Conservation (phyloP, 2,113 vertebrate genomes). For the Passer domesticus region DNA sequence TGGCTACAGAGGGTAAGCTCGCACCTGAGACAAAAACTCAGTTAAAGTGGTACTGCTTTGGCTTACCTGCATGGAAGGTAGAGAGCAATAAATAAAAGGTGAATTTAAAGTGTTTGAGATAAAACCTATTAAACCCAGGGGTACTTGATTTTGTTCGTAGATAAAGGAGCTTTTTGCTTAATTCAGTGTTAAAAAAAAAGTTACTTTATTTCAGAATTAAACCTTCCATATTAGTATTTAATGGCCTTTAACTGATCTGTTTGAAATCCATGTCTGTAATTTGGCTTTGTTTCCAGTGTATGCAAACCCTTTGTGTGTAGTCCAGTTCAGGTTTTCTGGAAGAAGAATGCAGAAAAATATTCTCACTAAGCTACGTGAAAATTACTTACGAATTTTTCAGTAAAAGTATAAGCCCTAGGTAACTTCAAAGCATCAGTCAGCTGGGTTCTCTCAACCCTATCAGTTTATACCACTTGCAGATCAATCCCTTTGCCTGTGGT, state of each 20-base stretch:
- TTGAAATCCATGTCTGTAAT: conserved; percentile 31
- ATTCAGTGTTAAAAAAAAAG: conserved; percentile 30
- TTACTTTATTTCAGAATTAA: conserved; percentile 37
- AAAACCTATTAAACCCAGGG: neutral
- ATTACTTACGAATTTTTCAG: neutral
- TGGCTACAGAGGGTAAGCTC: neutral
- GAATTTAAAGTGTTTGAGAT: conserved; percentile 16
- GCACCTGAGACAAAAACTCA: conserved; percentile 17
- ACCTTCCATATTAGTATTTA: neutral
- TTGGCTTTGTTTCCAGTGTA: conserved; percentile 9
- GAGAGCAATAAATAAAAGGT: neutral
- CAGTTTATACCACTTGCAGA: neutral
- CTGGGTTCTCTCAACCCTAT: rapidly evolving
- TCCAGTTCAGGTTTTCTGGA: neutral
- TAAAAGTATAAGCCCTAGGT: neutral
- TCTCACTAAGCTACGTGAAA: neutral
- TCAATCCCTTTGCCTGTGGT: neutral
- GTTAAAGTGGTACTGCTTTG: neutral
- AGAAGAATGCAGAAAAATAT: neutral
- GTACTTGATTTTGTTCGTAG: neutral
- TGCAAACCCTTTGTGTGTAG: neutral
- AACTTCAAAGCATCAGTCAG: neutral
- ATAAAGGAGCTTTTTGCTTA: conserved; percentile 20
- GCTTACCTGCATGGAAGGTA: neutral
- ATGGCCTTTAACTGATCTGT: conserved; percentile 10